Percentiles rank a stretch among this genome's conserved stretches.
Conservation (phyloP, 2,888 invertebrate genomes). For the Pterostichus niger region DNA sequence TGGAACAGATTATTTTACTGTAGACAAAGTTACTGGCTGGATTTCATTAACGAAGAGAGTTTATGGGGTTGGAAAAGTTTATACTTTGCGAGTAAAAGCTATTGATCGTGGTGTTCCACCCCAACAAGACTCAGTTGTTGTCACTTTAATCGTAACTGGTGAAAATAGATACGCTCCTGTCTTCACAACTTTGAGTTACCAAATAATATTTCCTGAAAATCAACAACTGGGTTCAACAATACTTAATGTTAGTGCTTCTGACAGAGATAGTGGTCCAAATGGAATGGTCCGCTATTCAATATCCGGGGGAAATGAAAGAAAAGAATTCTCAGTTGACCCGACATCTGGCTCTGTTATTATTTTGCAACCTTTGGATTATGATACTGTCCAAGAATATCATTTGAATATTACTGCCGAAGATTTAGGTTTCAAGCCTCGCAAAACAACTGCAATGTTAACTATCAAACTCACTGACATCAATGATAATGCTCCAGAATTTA, state of each 20-base stretch:
- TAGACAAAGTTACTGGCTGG: slow-evolving; percentile 91
- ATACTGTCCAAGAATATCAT: slow-evolving; percentile 89
- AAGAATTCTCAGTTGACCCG: slow-evolving; percentile 89
- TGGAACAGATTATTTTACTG: slow-evolving; percentile 85
- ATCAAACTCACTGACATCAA: slow-evolving; percentile 95
- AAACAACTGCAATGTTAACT: slow-evolving; percentile 89
- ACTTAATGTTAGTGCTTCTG: slow-evolving; percentile 90
- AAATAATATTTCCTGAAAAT: slow-evolving; percentile 95
- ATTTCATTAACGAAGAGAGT: slow-evolving; percentile 84
- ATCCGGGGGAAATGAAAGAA: slow-evolving; percentile 89
- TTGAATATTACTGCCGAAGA: slow-evolving; percentile 94
- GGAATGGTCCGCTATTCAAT: slow-evolving; percentile 92
- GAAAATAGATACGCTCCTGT: slow-evolving; percentile 90
- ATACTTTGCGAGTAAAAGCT: slow-evolving; percentile 86
- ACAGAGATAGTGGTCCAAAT: slow-evolving; percentile 93
- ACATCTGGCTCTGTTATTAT: slow-evolving; percentile 90
- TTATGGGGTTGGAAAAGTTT: slow-evolving; percentile 82
- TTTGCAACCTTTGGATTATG: slow-evolving; percentile 90
- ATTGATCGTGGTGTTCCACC: slow-evolving; percentile 93
- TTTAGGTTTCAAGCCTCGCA: slow-evolving; percentile 88
- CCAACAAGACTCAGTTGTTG: slow-evolving; percentile 86
- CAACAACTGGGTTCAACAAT: slow-evolving; percentile 92
- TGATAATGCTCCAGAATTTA: slow-evolving; percentile 94
- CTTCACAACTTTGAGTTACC: slow-evolving; percentile 91
- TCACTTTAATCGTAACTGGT: slow-evolving; percentile 90